Base-by-base conservation (phyloP, 2,113 vertebrate genomes). In the Shinisaurus crocodilurus region DNA sequence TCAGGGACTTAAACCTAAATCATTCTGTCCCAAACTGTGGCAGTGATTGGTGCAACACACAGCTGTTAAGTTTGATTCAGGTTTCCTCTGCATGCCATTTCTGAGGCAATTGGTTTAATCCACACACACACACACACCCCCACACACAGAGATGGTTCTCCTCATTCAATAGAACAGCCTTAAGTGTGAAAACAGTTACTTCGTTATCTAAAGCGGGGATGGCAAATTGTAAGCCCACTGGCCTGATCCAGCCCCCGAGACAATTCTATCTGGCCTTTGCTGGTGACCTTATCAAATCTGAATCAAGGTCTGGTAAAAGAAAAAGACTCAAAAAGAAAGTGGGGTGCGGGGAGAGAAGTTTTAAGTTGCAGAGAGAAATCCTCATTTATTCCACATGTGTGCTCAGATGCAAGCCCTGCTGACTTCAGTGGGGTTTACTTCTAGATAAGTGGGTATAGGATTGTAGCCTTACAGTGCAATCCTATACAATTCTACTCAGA, bases 71-170 rank as follows among this genome's bases (percentile, higher is more conserved):
- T 77, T 90, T 88, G 88, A 72, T 83, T 16, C 67, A 72, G 48
- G 32, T 85, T 90, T 92, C 85, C 75, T 87, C 74, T 88, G 60
- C 54, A 70, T 25, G 79, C 85, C 10, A 94, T 94, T 93, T 94
- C 1, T 37, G 32, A 85, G 45, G 74, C 34, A 81, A 87, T 85
- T 54, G 70, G n/a, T 50, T 77, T 40, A 9, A 48, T 91, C 37
- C 43, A n/a, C n/a, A n/a, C n/a, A n/a, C n/a, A n/a, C 20, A 9
- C 20, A n/a, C 8, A 6, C 45, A 5, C 7, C 13, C 50, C 32
- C 34, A 10, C 50, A 43, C n/a, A n/a, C n/a, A 5, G 6, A 54
- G 32, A 74, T 23, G 10, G 72, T 3, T 34, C 77, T 43, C 8
- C 65, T 60, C 60, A n/a, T 91, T 82, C 37, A 88, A 43, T 0